Evolutionary conservation across 2,797 vertebrate genomes (phyloP), one percentile per base, ranked within the genome.

Genomic region (Vipera latastei): DNA sequence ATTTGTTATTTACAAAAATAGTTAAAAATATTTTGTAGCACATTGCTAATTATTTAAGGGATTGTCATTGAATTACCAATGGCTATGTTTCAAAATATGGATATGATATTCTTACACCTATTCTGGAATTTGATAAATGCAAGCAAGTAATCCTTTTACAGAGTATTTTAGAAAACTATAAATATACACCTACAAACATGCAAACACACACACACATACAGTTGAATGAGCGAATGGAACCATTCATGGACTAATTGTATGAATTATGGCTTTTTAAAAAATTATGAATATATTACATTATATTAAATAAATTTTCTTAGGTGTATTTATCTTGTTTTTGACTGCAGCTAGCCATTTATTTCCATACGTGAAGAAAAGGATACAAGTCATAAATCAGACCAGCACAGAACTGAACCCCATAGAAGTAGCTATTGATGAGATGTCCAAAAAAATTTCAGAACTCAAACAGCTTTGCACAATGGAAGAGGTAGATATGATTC

Each of bases 401-500:
- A 99, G 99, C 97, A 99, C 98, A 0, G 99, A 99, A 94, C 98
- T 99, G 97, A 99, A 99, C 95, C 99, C 99, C 0, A 99, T 99
- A 0, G 99, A 99, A 95, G 99, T 99, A 51, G 99, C 99, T 0
- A 99, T 99, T 18, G 99, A 99, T 60, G 99, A 99, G 97, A 99
- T 99, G 99, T 99, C 99, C 53, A 98, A 98, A 63, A 99, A 99
- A 92, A 99, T 99, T 90, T 99, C 98, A 0, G 99, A 99, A 97
- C 99, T 99, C 94, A 99, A 98, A 93, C 99, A 99, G 97, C 98
- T 99, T 89, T 99, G 99, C 97, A 98, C 96, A 8, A 98, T 99
- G 98, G 98, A 98, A 55, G 99, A 99, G 65, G 99, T 99, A 96
- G 99, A 99, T 97, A 99, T 99, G 99, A 99, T 99, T 97, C 97